Conservation (phyloP, 2,888 invertebrate genomes). For the Cetonia aurata region DNA sequence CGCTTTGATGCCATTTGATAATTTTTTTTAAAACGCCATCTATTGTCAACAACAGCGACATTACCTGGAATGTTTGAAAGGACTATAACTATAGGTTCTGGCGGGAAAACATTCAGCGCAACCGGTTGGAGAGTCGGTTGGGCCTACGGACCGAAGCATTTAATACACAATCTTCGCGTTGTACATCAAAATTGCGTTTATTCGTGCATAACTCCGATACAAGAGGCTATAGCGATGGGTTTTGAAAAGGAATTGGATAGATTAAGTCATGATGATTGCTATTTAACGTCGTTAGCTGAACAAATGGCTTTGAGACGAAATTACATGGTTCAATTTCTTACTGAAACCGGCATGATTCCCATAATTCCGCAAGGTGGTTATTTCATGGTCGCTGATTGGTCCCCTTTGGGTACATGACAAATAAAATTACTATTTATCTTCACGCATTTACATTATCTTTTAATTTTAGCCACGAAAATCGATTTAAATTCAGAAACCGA, state of each 20-base stretch:
- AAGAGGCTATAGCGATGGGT: conserved; percentile 91
- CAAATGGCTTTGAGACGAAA: conserved; percentile 85
- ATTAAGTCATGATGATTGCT: conserved; percentile 81
- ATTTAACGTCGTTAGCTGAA: conserved; percentile 80
- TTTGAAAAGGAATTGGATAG: conserved; percentile 87
- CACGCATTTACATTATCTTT: too few species aligned
- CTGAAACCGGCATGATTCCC: conserved; percentile 87
- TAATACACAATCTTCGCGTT: conserved; percentile 84
- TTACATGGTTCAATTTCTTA: conserved; percentile 79
- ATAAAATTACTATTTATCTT: not conserved
- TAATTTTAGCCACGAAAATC: conserved; percentile 68
- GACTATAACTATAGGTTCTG: conserved; percentile 95
- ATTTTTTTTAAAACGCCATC: too few species aligned
- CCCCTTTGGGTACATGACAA: conserved; percentile 62
- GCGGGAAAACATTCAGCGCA: conserved; percentile 98
- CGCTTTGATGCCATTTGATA: too few species aligned
- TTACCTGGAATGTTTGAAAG: conserved; percentile 98
- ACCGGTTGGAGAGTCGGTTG: conserved; percentile 98
- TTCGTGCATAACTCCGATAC: conserved; percentile 89
- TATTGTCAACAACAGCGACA: conserved; percentile 70
- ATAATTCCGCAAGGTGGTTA: conserved; percentile 96
- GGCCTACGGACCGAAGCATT: conserved; percentile 89
- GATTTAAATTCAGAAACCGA: conserved; percentile 36
- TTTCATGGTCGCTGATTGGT: conserved; percentile 96
- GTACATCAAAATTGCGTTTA: conserved; percentile 96